Percentiles rank a stretch among this genome's conserved stretches.
Evolutionary conservation across 2,113 vertebrate genomes (phyloP).

Genomic region (Misgurnus anguillicaudatus): DNA sequence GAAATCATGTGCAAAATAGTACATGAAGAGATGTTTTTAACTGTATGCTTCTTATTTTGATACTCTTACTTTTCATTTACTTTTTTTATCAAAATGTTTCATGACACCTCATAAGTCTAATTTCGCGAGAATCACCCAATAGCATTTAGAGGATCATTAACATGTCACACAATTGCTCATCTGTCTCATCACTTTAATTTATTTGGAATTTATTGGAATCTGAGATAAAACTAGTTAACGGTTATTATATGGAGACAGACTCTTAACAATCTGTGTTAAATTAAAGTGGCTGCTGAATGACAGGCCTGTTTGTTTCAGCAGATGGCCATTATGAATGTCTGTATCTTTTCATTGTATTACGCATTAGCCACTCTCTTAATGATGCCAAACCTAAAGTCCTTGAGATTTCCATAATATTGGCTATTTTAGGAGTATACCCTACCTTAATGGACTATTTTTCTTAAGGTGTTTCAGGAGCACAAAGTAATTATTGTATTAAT

Average conservation of each 20-base stretch:
- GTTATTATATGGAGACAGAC: conserved; percentile 50
- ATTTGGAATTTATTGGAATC: not conserved
- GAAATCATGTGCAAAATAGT: too few relatives aligned
- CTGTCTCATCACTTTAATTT: conserved; percentile 11
- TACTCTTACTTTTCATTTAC: too few relatives aligned
- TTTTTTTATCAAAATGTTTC: too few relatives aligned
- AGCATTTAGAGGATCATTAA: conserved; percentile 28
- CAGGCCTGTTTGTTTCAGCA: conserved; percentile 19
- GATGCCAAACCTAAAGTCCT: not conserved
- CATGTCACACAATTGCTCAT: not conserved
- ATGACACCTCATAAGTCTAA: too few relatives aligned
- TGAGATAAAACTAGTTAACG: conserved; percentile 38
- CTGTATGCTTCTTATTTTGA: too few relatives aligned
- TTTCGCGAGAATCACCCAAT: too few relatives aligned
- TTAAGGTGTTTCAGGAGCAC: not conserved
- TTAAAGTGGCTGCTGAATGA: conserved; percentile 19
- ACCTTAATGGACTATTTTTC: not conserved
- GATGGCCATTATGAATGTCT: not conserved
- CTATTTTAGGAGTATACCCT: too few relatives aligned
- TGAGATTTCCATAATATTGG: not conserved
- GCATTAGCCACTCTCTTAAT: conserved; percentile 4
- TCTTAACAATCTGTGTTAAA: conserved; percentile 8
- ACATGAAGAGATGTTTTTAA: too few relatives aligned
- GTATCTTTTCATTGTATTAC: not conserved
- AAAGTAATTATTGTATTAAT: not conserved